Evolutionary conservation across 2,888 invertebrate species (phyloP).

Genomic region (Celastrina argiolus): DNA sequence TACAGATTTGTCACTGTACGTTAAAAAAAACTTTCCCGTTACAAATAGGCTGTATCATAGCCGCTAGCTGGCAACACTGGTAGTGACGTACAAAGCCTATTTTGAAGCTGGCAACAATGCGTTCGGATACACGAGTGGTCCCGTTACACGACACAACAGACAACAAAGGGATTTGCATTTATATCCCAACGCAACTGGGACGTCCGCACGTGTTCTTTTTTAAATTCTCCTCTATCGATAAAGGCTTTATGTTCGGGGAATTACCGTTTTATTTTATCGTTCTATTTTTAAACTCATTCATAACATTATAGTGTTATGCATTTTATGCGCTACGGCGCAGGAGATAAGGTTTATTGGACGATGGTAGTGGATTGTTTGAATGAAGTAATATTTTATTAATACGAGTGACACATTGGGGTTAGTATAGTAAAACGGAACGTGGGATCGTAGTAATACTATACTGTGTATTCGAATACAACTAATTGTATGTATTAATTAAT

Average conservation of each 20-base stretch:
- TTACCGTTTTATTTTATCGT: background rate
- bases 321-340: background rate
- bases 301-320: background rate
- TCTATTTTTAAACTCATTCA: constrained; percentile 9
- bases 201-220: constrained; percentile 42
- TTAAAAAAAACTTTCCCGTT: background rate
- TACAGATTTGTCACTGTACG: background rate
- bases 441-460: background rate
- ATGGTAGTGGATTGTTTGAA: background rate
- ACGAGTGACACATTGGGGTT: constrained; percentile 3
- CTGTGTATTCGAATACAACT: background rate
- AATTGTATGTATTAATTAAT: background rate
- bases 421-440: background rate
- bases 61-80: constrained; percentile 10
- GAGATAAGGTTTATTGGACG: background rate
- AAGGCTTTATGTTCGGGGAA: constrained; percentile 20
- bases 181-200: constrained; percentile 53
- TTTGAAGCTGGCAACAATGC: constrained; percentile 34
- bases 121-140: constrained; percentile 50
- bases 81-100: constrained; percentile 23
- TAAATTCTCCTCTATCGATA: constrained; percentile 16
- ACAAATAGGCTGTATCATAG: background rate
- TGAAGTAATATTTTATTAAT: constrained; percentile 10
- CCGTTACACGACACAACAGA: constrained; percentile 60
- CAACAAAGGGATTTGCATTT: constrained; percentile 74